Base-by-base conservation (phyloP, 1,140 invertebrate genomes). In the Drosophila murphyi region DNA sequence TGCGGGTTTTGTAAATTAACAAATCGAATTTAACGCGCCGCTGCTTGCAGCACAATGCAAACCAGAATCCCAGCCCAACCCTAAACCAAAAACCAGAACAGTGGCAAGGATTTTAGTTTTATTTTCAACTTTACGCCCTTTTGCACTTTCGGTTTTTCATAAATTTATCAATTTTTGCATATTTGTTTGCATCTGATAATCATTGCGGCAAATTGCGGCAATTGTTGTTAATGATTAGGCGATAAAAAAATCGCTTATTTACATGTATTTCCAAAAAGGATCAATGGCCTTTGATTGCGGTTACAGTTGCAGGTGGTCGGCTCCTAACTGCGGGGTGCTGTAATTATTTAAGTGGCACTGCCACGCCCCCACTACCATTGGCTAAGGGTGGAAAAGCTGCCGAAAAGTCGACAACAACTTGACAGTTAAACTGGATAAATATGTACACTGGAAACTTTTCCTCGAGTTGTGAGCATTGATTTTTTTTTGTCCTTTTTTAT, bases 201-300 rank as follows among this genome's bases (percentile, higher is more conserved):
- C 75, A 88, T 68, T 39, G 74, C 78, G 73, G 64, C 75, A 89
- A 89, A 85, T 89, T 89, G 85, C 81, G 73, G 64, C 85, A 89
- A 89, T 89, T 89, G 85, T 89, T 89, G 81, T 85, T 89, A 81
- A 89, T 89, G 85, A 89, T 89, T 89, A 89, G 85, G 69, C 73
- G 61, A 79, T 73, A 61, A 72, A 65, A 73, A 76, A 50, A 51
- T 51, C 31, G 8, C 31, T 50, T 55, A 55, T 65, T 5, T 32
- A 34, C 7, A 7, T 51, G 3, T 43, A 64, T 72, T 69, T 47
- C n/a, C 56, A 28, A 34, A 47, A 32, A 29, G 65, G 83, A 88
- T 88, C 83, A 88, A 89, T 88, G 77, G 80, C 83, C 83, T 88
- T 64, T 88, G 85, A 88, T 88, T 88, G 83, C 76, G 76, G 83